A percentile compares a stretch with the other conserved stretches of the same genome.
Conservation (phyloP, 2,797 vertebrate species). For the Siniperca scherzeri region DNA sequence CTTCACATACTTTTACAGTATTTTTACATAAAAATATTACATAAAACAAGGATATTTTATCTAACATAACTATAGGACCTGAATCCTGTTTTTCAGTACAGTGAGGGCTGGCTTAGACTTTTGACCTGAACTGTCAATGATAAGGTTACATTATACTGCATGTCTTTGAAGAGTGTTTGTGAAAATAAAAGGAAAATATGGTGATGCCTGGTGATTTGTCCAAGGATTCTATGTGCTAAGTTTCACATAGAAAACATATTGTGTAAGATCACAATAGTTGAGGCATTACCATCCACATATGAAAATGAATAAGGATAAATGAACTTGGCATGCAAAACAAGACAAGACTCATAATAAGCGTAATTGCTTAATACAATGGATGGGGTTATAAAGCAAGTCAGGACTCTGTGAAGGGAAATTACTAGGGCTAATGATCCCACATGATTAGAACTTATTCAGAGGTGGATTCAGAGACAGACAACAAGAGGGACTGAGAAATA, state of each 20-base stretch:
- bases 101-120: not conserved
- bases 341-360: no score
- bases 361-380: no score
- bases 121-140: conserved; percentile 17
- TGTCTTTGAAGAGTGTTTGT: conserved; percentile 2
- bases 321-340: no score
- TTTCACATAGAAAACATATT: not conserved
- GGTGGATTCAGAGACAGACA: not conserved
- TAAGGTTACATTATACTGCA: not conserved
- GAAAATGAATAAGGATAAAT: no score
- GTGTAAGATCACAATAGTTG: not conserved
- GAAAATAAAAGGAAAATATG: not conserved
- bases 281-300: not conserved
- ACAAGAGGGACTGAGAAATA: not conserved
- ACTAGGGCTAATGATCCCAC: no score
- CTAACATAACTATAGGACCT: not conserved
- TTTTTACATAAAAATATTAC: no score
- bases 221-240: no score
- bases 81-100: not conserved
- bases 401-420: no score
- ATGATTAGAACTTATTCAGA: not conserved
- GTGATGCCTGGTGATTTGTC: no score
- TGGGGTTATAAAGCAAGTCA: no score
- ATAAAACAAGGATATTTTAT: no score
- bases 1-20: no score